Percentiles rank a stretch among this genome's conserved stretches.
These are phyloP conservation scores for Drosophila leontia DNA, from an alignment of 1,140 invertebrate species.

Conservation along the genomic window DNA sequence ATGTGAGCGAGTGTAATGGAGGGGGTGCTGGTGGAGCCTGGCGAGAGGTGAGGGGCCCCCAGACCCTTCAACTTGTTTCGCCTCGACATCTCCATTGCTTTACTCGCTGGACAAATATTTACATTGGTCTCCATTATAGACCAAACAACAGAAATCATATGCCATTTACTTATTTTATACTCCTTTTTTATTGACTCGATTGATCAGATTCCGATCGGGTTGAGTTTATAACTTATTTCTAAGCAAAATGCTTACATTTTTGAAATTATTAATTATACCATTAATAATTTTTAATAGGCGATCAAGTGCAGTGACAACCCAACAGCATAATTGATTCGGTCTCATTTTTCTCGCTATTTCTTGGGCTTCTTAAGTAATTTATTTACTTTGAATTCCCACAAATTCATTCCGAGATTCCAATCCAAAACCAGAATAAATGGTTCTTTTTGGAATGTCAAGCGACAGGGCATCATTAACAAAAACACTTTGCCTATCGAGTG, in stretches of 20 bases:
- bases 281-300: conserved; percentile 9
- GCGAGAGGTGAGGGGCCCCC: background rate
- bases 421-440: conserved; percentile 39
- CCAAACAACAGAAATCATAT: conserved; percentile 28
- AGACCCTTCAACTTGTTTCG: conserved; percentile 35
- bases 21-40: background rate
- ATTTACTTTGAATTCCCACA: conserved; percentile 16
- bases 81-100: conserved; percentile 24
- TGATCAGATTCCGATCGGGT: background rate
- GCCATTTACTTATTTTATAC: conserved; percentile 2
- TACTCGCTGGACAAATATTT: conserved; percentile 31
- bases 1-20: conserved; percentile 19
- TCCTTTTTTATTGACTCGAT: conserved; percentile 12
- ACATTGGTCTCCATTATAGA: conserved; percentile 3
- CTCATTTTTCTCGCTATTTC: background rate
- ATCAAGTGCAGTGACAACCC: background rate
- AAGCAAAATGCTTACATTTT: background rate
- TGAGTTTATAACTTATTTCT: too few species aligned
- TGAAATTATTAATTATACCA: background rate
- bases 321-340: background rate
- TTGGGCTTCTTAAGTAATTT: conserved; percentile 20
- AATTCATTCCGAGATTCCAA: conserved; percentile 14
- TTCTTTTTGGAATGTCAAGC: conserved; percentile 31
- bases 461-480: conserved; percentile 65
- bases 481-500: conserved; percentile 74